Evolutionary conservation across 2,113 vertebrate genomes (phyloP).

Genomic region (Callospermophilus lateralis): DNA sequence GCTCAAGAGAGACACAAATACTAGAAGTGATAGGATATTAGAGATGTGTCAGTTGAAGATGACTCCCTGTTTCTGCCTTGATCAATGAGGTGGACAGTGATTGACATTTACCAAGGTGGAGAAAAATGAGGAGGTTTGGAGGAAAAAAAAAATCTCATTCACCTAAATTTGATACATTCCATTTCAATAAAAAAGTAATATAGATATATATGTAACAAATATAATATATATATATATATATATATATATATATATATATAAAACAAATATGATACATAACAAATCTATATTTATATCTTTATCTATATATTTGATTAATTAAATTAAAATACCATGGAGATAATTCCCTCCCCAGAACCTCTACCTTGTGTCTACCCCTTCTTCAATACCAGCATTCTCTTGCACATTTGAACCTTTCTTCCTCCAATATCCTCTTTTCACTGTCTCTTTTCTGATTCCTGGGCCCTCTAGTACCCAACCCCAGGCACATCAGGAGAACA

Average conservation of each 20-base stretch:
- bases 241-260: too few relatives aligned
- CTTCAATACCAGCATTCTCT: not conserved
- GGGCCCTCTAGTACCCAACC: not conserved
- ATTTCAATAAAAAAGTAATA: not conserved
- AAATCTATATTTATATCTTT: too few relatives aligned
- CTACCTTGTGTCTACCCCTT: not conserved
- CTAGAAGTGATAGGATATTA: not conserved
- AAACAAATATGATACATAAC: not conserved
- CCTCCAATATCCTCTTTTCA: not conserved
- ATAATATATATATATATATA: too few relatives aligned
- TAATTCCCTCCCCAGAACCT: not conserved
- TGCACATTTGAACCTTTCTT: not conserved
- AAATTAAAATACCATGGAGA: not conserved
- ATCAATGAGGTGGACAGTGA: not conserved
- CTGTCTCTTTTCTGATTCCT: too few relatives aligned
- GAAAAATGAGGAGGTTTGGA: not conserved
- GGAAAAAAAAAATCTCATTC: not conserved
- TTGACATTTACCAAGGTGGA: not conserved
- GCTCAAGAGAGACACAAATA: not conserved
- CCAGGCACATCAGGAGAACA: slow-evolving; percentile 72
- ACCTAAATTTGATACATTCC: slow-evolving; percentile 25
- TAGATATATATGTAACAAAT: too few relatives aligned
- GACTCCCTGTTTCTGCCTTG: not conserved
- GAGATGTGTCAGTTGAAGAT: not conserved
- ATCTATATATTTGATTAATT: not conserved